phyloP scores from a whole-genome alignment of 2,113 vertebrate genomes.

The Limanda limanda region DNA sequence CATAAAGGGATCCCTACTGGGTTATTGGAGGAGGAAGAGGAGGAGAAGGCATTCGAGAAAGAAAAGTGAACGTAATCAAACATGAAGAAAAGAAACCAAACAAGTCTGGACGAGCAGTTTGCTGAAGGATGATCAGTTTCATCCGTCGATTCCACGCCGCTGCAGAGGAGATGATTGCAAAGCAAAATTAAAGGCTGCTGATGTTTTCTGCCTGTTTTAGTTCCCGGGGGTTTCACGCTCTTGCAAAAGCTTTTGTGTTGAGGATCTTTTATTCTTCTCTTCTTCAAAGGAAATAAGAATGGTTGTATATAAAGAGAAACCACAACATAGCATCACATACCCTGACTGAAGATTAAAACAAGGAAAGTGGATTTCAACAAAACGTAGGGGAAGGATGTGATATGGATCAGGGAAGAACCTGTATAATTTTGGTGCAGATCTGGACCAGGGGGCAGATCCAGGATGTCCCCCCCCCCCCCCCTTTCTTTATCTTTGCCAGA shows the following conservation, averaged over 20 bases:
- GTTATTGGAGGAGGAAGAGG: not conserved
- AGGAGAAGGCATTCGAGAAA: not conserved
- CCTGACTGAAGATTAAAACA: no score
- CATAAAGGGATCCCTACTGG: slow-evolving; percentile 35
- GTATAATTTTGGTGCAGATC: no score
- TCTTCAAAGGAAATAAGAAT: not conserved
- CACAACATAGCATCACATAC: not conserved
- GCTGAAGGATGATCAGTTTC: slow-evolving; percentile 1
- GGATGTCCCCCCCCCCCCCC: no score
- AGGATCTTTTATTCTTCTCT: not conserved
- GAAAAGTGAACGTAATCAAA: slow-evolving; percentile 19
- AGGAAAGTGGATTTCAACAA: no score
- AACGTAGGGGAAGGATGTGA: no score
- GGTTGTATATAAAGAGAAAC: not conserved
- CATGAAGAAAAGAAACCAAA: slow-evolving; percentile 25
- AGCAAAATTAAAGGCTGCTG: slow-evolving; percentile 29
- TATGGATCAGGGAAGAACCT: no score
- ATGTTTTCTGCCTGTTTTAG: slow-evolving; percentile 7
- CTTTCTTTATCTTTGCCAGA: no score
- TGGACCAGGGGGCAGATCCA: no score
- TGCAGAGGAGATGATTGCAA: slow-evolving; percentile 8
- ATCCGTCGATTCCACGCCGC: slow-evolving; percentile 9
- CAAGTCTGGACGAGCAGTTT: not conserved
- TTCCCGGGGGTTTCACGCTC: not conserved
- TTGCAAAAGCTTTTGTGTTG: not conserved